Base-by-base conservation (phyloP, 2,888 invertebrate genomes). In the Schrankia costaestrigalis region DNA sequence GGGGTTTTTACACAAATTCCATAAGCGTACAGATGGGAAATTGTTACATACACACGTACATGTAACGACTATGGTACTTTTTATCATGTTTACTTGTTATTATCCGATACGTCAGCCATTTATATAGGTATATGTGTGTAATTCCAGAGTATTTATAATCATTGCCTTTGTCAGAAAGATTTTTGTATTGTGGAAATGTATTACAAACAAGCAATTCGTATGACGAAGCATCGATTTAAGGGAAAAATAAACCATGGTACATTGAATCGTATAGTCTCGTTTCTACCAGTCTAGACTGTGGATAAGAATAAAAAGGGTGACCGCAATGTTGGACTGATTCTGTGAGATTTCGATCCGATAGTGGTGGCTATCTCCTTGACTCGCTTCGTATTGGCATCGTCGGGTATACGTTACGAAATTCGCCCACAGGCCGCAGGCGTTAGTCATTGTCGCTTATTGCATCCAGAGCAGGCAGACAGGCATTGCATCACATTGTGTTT, bases 381-480 rank as follows among this genome's bases (percentile, higher is more conserved):
- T 82, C 74, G 62, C 63, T 68, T 75, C 64, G 63, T 56, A 62
- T 69, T 76, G 78, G 81, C 82, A 76, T 71, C 58, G 57, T 36
- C 36, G 38, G 22, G 58, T 11, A 21, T 7, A 3, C 21, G n/a
- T 84, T 84, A 72, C 72, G 74, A 80, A 82, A 85, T 66, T 67
- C 65, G 74, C 69, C 74, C 67, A 71, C 65, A 58, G 51, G 51
- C 65, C 47, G 53, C 56, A 55, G 65, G 62, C 70, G 70, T 79
- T 78, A 79, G 70, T 80, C 78, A 82, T 78, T 82, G 84, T 83
- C 77, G 72, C 68, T 67, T 72, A 72, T 74, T 76, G 78, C 76
- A 76, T 70, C 62, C 60, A 61, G 48, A 56, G 56, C 63, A 58
- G 44, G 41, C 46, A 49, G 46, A 46, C 50, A 46, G 41, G 30